phyloP scores from a whole-genome alignment of 2,113 vertebrate genomes.

The Daphoenositta chrysoptera region DNA sequence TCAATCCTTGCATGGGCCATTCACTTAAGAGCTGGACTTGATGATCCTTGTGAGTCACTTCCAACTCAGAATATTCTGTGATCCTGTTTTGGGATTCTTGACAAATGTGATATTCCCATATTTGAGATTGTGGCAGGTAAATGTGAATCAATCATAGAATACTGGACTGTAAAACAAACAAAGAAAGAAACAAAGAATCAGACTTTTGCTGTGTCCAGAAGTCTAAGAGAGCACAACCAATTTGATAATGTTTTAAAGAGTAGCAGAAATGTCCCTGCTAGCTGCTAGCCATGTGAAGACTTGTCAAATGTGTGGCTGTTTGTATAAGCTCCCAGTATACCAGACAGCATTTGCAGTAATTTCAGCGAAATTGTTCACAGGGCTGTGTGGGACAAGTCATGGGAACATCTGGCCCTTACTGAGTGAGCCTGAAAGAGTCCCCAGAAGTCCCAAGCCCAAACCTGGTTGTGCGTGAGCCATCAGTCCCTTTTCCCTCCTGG shows the following conservation, averaged over 20 bases:
- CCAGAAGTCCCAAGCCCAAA: neutral
- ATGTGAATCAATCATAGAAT: neutral
- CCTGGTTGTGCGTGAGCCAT: neutral
- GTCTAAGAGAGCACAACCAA: neutral
- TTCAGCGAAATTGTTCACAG: neutral
- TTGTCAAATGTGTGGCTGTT: neutral
- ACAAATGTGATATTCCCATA: neutral
- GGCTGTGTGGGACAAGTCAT: neutral
- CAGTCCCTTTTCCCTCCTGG: neutral
- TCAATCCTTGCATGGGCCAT: neutral
- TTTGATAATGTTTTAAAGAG: neutral
- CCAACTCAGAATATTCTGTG: neutral
- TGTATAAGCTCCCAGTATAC: neutral
- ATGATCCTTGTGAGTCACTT: neutral
- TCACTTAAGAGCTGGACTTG: neutral
- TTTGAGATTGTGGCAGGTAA: neutral
- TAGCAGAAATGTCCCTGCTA: neutral
- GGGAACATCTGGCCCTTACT: neutral
- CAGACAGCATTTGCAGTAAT: neutral
- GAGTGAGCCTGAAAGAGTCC: neutral
- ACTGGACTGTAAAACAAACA: neutral
- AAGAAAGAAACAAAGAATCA: neutral
- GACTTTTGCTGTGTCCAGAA: neutral
- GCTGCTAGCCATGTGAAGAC: neutral
- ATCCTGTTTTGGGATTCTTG: neutral